A percentile compares a stretch with the other conserved stretches of the same genome.
Conservation (phyloP, 1,140 invertebrate species). For the Linepithema humile region DNA sequence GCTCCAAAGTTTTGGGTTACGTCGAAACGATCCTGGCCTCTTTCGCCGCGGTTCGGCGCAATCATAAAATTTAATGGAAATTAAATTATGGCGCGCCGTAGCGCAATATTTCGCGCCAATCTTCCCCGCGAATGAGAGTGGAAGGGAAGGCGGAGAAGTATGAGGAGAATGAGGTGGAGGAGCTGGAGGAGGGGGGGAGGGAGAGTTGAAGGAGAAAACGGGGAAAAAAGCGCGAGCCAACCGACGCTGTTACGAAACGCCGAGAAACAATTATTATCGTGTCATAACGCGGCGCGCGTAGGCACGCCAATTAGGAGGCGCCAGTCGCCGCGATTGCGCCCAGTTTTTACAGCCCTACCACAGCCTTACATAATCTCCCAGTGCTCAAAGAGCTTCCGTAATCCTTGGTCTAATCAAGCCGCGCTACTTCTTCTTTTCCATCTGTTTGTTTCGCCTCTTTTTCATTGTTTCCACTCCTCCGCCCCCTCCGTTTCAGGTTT, state of each 20-base stretch:
- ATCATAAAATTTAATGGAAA: conserved; percentile 69
- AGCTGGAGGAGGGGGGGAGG: not conserved
- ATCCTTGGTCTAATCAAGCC: conserved; percentile 64
- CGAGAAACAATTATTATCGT: conserved; percentile 70
- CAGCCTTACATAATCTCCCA: conserved; percentile 63
- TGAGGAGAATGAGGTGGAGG: not conserved
- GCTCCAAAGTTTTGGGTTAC: conserved; percentile 27
- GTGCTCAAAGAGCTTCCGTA: conserved; percentile 62
- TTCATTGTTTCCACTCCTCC: not conserved
- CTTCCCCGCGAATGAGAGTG: conserved; percentile 12
- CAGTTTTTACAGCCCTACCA: conserved; percentile 65
- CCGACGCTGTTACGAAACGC: conserved; percentile 61
- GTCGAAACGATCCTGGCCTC: conserved; percentile 43
- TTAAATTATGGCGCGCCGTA: conserved; percentile 62
- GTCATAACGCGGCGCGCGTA: conserved; percentile 64
- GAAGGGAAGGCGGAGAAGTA: not conserved
- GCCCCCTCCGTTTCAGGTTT: not conserved
- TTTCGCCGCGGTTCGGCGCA: conserved; percentile 55
- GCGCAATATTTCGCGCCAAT: conserved; percentile 51
- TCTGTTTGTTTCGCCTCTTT: not conserved
- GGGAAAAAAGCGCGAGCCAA: conserved; percentile 15
- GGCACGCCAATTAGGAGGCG: conserved; percentile 69
- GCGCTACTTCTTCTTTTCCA: not conserved
- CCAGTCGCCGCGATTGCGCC: conserved; percentile 66
- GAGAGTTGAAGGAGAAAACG: not conserved